Evolutionary conservation across 2,797 vertebrate species (phyloP).

Genomic region (Parambassis ranga): DNA sequence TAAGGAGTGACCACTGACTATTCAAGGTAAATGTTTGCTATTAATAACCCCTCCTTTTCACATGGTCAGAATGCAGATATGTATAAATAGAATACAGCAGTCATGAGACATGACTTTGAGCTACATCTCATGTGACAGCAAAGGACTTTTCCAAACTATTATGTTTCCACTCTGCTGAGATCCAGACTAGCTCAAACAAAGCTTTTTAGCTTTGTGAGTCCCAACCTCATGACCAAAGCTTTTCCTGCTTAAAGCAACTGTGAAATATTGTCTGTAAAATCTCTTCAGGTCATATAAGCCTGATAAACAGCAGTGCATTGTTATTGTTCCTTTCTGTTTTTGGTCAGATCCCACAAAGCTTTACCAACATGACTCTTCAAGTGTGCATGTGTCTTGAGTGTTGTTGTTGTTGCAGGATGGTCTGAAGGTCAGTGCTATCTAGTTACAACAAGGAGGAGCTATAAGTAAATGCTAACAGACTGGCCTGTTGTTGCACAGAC

Average conservation of each 20-base stretch:
- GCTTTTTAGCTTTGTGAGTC: too few species aligned
- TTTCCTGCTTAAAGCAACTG: too few species aligned
- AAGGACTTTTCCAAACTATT: conserved; percentile 7
- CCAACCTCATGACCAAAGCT: too few species aligned
- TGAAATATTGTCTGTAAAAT: too few species aligned
- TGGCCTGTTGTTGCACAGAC: background rate
- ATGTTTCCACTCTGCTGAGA: background rate
- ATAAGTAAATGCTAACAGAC: conserved; percentile 10
- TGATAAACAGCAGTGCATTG: too few species aligned
- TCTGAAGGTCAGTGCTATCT: conserved; percentile 52
- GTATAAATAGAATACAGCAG: conserved; percentile 57
- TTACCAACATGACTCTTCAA: too few species aligned
- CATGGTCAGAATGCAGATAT: conserved; percentile 34
- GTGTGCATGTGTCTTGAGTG: background rate
- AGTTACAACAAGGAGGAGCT: conserved; percentile 23
- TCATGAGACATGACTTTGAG: conserved; percentile 34
- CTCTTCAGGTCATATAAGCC: too few species aligned
- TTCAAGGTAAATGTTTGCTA: conserved; percentile 34
- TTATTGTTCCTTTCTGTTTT: too few species aligned
- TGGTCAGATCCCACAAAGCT: too few species aligned
- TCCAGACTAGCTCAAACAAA: too few species aligned
- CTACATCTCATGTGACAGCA: conserved; percentile 14
- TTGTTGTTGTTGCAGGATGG: conserved; percentile 2
- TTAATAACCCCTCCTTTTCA: conserved; percentile 60
- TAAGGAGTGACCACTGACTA: conserved; percentile 15